phyloP scores from a whole-genome alignment of 1,140 invertebrate genomes.

The Trypoxylus dichotomus region DNA sequence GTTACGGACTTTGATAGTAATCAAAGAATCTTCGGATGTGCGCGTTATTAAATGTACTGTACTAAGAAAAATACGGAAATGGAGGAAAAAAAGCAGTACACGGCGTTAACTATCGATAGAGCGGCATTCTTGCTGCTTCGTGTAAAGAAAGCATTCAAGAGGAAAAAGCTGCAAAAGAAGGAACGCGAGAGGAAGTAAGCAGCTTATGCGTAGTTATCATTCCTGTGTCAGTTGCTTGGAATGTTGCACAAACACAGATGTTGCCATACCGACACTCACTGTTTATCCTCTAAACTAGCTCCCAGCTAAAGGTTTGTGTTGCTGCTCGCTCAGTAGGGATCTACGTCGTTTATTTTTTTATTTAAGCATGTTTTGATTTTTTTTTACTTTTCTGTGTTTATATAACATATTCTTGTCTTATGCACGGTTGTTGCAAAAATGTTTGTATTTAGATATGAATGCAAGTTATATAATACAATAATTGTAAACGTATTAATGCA shows the following conservation, averaged over 20 bases:
- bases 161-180: conserved; percentile 82
- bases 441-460: too few species aligned
- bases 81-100: conserved; percentile 51
- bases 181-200: conserved; percentile 68
- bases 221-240: background rate
- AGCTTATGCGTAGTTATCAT: background rate
- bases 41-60: background rate
- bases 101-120: conserved; percentile 76
- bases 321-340: too few species aligned
- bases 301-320: too few species aligned
- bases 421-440: too few species aligned
- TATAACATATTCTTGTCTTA: too few species aligned
- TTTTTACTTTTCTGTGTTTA: too few species aligned
- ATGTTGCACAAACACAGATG: background rate
- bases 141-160: conserved; percentile 87
- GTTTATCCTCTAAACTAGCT: too few species aligned
- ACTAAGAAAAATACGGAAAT: conserved; percentile 32
- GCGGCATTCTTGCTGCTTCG: conserved; percentile 84
- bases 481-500: too few species aligned
- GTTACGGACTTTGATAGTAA: background rate
- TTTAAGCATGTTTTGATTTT: too few species aligned
- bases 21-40: background rate
- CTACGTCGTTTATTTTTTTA: too few species aligned
- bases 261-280: too few species aligned
- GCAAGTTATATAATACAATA: too few species aligned